A percentile compares a stretch with the other conserved stretches of the same genome.
These are phyloP conservation scores for Oreortyx pictus DNA, from an alignment of 2,797 vertebrate genomes.

Conservation along the genomic window DNA sequence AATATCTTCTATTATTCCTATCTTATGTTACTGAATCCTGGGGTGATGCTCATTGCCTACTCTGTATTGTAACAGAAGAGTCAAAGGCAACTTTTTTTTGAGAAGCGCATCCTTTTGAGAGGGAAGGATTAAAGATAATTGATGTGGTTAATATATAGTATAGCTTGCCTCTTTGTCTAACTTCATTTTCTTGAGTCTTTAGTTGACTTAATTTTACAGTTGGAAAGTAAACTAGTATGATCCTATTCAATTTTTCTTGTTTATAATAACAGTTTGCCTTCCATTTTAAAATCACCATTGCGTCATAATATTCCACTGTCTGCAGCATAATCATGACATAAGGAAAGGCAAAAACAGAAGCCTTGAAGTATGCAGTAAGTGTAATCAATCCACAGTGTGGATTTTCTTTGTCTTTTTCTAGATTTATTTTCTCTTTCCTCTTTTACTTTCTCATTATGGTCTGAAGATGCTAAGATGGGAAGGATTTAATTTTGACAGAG, in stretches of 20 bases:
- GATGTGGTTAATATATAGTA: background rate
- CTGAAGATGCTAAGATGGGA: background rate
- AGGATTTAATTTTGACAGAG: background rate
- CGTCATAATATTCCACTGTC: background rate
- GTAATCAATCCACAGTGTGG: background rate
- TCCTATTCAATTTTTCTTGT: background rate
- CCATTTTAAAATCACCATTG: background rate
- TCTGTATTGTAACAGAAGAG: background rate
- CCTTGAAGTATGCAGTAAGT: background rate
- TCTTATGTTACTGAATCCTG: background rate
- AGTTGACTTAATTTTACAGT: background rate
- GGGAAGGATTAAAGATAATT: background rate
- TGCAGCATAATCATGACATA: background rate
- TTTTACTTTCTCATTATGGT: background rate
- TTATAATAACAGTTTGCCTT: slow-evolving; percentile 23
- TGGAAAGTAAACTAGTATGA: background rate
- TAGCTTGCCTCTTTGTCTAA: background rate
- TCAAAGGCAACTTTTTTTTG: background rate
- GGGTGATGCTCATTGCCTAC: background rate
- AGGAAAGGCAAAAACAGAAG: background rate
- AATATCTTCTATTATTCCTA: background rate
- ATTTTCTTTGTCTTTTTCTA: background rate
- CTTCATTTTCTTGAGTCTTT: background rate
- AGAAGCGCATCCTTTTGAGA: background rate
- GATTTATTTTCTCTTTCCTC: background rate